A percentile compares a stretch with the other conserved stretches of the same genome.
Conservation (phyloP, 2,888 invertebrate genomes). For the Archaeoteleia sp. region DNA sequence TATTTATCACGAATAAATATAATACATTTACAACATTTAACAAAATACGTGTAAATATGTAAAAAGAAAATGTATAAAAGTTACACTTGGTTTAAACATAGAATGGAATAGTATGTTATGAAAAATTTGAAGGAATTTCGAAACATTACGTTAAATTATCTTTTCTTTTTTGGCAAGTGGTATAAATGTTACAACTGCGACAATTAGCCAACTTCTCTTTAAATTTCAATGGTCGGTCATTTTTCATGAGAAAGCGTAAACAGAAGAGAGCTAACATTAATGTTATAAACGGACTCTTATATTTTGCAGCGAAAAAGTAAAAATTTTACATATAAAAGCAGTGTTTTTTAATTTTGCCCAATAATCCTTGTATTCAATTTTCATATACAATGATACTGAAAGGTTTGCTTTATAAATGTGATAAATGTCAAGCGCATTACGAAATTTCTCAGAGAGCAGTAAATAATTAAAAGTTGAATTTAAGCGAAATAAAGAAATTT, state of each 20-base stretch:
- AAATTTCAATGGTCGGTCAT: conserved; percentile 23
- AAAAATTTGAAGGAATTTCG: conserved; percentile 5
- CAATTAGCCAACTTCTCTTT: conserved; percentile 23
- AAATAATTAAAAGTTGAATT: too few relatives aligned
- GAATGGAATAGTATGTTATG: not conserved
- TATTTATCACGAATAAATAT: too few relatives aligned
- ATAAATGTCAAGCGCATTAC: too few relatives aligned
- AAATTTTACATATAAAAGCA: conserved; percentile 11
- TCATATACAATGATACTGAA: too few relatives aligned
- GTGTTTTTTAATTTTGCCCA: conserved; percentile 10
- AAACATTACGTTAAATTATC: conserved; percentile 11
- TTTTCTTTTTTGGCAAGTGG: not conserved
- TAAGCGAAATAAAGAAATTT: too few relatives aligned
- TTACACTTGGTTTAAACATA: not conserved
- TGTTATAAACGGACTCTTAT: conserved; percentile 24
- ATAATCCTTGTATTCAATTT: conserved; percentile 21
- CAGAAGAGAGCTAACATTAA: conserved; percentile 13
- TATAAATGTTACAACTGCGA: conserved; percentile 10
- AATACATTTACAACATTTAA: too few relatives aligned
- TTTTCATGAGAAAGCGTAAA: conserved; percentile 24
- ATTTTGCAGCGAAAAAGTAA: conserved; percentile 18
- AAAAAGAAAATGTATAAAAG: too few relatives aligned
- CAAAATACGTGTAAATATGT: too few relatives aligned
- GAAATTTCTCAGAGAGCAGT: too few relatives aligned
- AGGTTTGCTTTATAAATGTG: too few relatives aligned